Evolutionary conservation across 2,888 invertebrate species (phyloP).

Genomic region (Xanthorhoe spadicearia): DNA sequence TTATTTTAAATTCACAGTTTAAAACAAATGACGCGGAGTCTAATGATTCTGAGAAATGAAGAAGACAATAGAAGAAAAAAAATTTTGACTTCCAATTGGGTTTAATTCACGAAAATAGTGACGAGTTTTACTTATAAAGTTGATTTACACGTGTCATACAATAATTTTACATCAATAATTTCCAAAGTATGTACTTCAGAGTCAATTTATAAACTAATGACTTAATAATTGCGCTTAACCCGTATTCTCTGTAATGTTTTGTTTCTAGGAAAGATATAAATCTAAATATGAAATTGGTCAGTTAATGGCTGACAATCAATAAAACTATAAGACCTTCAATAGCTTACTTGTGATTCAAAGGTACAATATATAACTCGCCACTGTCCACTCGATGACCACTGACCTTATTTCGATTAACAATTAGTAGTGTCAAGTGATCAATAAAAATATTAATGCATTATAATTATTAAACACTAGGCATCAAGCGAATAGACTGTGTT

Average conservation of each 20-base stretch:
- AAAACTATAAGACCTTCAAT: background rate
- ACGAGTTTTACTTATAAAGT: background rate
- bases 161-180: background rate
- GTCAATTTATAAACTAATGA: constrained; percentile 43
- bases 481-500: too few species aligned
- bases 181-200: constrained; percentile 1
- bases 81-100: background rate
- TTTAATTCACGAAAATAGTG: background rate
- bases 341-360: too few species aligned
- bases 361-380: too few species aligned
- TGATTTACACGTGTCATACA: background rate
- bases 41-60: too few species aligned
- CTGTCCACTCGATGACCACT: too few species aligned
- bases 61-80: too few species aligned
- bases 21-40: too few species aligned
- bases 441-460: too few species aligned
- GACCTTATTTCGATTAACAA: too few species aligned
- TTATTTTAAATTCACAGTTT: too few species aligned
- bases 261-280: constrained; percentile 45
- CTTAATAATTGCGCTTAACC: constrained; percentile 50
- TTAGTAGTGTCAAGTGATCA: too few species aligned
- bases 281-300: constrained; percentile 19
- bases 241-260: constrained; percentile 30
- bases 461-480: too few species aligned
- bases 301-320: background rate